These are phyloP conservation scores for Mesopsocus fuscifrons DNA, from an alignment of 2,888 invertebrate genomes.

Conservation along the genomic window DNA sequence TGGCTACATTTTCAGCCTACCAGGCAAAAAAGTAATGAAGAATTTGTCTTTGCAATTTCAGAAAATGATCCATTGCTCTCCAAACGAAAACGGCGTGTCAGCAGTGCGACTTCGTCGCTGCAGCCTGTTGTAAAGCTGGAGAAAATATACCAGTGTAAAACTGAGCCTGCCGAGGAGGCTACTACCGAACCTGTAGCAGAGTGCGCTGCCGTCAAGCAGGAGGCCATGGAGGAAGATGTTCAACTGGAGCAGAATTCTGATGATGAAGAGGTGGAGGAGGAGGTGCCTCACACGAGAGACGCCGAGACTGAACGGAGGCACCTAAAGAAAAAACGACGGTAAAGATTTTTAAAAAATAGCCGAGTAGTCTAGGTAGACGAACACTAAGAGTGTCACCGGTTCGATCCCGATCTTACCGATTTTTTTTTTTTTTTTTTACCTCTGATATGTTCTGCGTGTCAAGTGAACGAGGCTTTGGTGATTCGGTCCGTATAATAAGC, in stretches of 20 bases:
- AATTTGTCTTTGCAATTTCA: constrained; percentile 25
- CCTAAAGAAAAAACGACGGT: constrained; percentile 39
- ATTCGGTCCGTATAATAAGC: too few relatives aligned
- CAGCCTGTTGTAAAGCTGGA: not conserved
- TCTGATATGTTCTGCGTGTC: too few relatives aligned
- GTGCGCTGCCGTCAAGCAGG: too few relatives aligned
- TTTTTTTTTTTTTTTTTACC: too few relatives aligned
- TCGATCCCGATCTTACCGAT: too few relatives aligned
- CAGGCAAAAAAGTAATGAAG: too few relatives aligned
- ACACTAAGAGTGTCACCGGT: too few relatives aligned
- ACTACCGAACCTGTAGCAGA: too few relatives aligned
- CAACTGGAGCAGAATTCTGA: constrained; percentile 12
- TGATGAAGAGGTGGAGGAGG: constrained; percentile 20
- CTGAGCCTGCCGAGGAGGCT: not conserved
- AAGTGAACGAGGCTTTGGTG: too few relatives aligned
- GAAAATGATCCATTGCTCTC: constrained; percentile 56
- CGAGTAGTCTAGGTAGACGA: too few relatives aligned
- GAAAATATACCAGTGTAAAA: constrained; percentile 11
- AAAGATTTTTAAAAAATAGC: not conserved
- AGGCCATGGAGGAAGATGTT: constrained; percentile 14
- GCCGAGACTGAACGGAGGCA: constrained; percentile 30
- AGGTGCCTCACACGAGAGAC: constrained; percentile 19
- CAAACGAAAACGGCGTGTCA: constrained; percentile 54
- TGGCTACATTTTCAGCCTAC: too few relatives aligned
- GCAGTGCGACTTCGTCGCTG: constrained; percentile 29